Percentiles rank a stretch among this genome's conserved stretches.
Conservation (phyloP, 1,140 invertebrate species). For the Drosophila virilis region DNA sequence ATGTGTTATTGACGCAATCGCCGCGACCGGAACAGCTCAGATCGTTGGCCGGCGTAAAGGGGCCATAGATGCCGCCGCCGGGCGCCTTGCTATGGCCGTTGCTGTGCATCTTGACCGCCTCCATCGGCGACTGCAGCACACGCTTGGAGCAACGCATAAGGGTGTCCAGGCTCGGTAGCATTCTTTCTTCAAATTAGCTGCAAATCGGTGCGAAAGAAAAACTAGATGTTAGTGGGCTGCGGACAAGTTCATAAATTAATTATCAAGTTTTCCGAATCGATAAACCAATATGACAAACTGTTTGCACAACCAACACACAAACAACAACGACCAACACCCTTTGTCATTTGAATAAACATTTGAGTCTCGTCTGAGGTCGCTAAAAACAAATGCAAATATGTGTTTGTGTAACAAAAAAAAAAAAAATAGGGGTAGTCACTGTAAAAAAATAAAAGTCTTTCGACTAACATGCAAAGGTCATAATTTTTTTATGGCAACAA, state of each 20-base stretch:
- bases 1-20: slow-evolving; percentile 95
- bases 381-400: slow-evolving; percentile 75
- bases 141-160: slow-evolving; percentile 84
- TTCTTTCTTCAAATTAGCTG: slow-evolving; percentile 76
- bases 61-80: slow-evolving; percentile 52
- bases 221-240: slow-evolving; percentile 1
- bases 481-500: not conserved
- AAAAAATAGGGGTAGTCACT: slow-evolving; percentile 27
- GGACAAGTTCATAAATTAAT: slow-evolving; percentile 55
- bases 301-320: slow-evolving; percentile 11
- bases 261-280: slow-evolving; percentile 48
- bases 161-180: slow-evolving; percentile 80
- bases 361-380: slow-evolving; percentile 46
- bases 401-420: not conserved
- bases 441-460: slow-evolving; percentile 6
- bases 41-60: slow-evolving; percentile 67
- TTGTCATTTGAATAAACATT: slow-evolving; percentile 74
- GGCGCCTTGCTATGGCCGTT: slow-evolving; percentile 62
- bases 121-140: slow-evolving; percentile 72
- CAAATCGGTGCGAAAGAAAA: slow-evolving; percentile 35
- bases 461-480: slow-evolving; percentile 23
- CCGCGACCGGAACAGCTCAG: slow-evolving; percentile 89
- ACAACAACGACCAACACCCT: slow-evolving; percentile 30
- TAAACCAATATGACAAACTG: slow-evolving; percentile 26
- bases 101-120: slow-evolving; percentile 62